Conservation (phyloP, 2,797 vertebrate genomes). For the Hydrolagus colliei region DNA sequence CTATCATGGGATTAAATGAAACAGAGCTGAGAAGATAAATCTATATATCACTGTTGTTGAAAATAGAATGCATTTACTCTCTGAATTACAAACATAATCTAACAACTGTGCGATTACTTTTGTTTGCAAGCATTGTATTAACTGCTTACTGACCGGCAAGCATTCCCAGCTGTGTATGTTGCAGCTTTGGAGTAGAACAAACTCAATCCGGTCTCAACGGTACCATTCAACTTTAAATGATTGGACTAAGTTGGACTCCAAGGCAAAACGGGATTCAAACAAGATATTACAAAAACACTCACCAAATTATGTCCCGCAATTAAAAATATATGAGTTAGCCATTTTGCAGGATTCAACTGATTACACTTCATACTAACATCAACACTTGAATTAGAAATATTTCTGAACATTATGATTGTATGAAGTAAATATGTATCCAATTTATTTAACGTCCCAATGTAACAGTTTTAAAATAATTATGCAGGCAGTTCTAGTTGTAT, state of each 20-base stretch:
- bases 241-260: not conserved
- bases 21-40: not conserved
- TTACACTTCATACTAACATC: not conserved
- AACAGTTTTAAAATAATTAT: not conserved
- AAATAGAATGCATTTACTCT: not conserved
- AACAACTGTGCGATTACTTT: not conserved
- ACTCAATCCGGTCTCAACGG: not conserved
- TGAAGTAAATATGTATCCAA: not conserved
- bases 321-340: no score
- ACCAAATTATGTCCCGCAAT: not conserved
- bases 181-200: not conserved
- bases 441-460: not conserved
- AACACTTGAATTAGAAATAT: constrained; percentile 6
- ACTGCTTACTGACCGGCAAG: not conserved
- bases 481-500: not conserved
- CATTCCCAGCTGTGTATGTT: not conserved
- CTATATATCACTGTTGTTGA: not conserved
- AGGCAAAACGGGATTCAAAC: not conserved
- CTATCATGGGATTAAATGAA: not conserved
- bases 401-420: not conserved
- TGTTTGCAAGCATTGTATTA: not conserved
- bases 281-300: not conserved
- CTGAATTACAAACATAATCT: not conserved
- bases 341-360: not conserved
- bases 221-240: not conserved